Evolutionary conservation across 2,888 invertebrate genomes (phyloP), one percentile per base, ranked within the genome.

Genomic region (Lysandra bellargus): DNA sequence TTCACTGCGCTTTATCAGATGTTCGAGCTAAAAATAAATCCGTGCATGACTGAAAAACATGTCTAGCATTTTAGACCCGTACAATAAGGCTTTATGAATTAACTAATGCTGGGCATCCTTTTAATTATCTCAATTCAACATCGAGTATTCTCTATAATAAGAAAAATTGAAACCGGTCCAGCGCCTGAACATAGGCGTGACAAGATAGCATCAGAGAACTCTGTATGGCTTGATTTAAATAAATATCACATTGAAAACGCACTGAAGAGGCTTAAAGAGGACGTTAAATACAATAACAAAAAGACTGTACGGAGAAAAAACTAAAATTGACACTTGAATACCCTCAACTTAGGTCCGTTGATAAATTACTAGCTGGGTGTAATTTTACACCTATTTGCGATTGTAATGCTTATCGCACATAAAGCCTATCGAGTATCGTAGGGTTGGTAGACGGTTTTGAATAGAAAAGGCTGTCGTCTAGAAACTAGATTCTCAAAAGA

Each of bases 171-270:
- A 14, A 85, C 88, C 85, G 86, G 83, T 87, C 87, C 87, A 89
- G 87, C 86, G 90, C 90, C 89, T 90, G 88, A 89, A 88, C 88
- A 86, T 81, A 89, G 91, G 90, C 92, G 92, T 92, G 92, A 93
- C 92, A 89, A 91, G 93, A 93, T 93, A 92, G 89, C 87, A 93
- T 93, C 92, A 90, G 87, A 87, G 87, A 88, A 87, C 89, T 86
- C 88, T 87, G 89, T 87, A 86, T 88, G 88, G 89, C 88, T 87
- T 86, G 91, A 91, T 91, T 91, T 90, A 91, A 90, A 90, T 89
- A 90, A 89, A 92, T 90, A 90, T 89, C 86, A 89, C 90, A 90
- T 91, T 91, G 90, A 89, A 91, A 90, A 89, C 84, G 88, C 84
- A 85, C 89, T 90, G 91, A 91, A 91, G 91, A 90, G 91, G 90